These are phyloP conservation scores for Trachurus trachurus DNA, from an alignment of 2,797 vertebrate species.

Conservation along the genomic window DNA sequence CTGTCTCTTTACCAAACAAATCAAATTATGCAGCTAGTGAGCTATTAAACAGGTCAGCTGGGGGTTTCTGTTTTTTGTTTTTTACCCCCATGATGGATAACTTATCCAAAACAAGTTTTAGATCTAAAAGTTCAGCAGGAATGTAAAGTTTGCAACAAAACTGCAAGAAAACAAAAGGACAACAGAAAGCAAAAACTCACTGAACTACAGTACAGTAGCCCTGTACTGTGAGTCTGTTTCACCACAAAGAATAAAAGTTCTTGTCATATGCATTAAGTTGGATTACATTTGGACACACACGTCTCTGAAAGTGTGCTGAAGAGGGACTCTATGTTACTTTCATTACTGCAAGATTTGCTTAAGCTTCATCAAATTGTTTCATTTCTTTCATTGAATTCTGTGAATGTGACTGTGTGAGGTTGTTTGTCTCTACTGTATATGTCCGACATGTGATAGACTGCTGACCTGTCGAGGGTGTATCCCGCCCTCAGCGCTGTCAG, in stretches of 20 bases:
- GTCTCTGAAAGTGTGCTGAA: neutral
- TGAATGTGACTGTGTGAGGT: too few species aligned
- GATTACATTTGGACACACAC: neutral
- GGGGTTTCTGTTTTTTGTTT: conserved; percentile 1
- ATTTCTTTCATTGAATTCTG: too few species aligned
- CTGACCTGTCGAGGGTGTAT: too few species aligned
- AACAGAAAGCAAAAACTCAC: neutral
- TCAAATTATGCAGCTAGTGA: conserved; percentile 49
- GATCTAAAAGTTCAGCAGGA: conserved; percentile 9
- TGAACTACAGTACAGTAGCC: too few species aligned
- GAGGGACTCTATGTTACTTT: neutral
- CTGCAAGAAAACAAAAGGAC: neutral
- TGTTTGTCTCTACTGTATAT: too few species aligned
- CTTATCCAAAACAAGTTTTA: conserved; percentile 29
- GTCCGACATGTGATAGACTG: too few species aligned
- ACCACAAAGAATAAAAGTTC: neutral
- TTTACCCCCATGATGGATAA: conserved; percentile 31
- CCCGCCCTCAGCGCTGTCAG: too few species aligned
- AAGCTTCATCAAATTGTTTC: too few species aligned
- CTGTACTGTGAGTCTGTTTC: neutral
- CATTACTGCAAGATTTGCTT: neutral
- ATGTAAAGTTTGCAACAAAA: conserved; percentile 19
- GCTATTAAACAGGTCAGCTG: conserved; percentile 62
- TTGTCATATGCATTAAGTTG: neutral
- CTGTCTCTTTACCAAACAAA: conserved; percentile 40